phyloP scores from a whole-genome alignment of 92 coral and sea anemone genomes.

The Pocillopora grandis region DNA sequence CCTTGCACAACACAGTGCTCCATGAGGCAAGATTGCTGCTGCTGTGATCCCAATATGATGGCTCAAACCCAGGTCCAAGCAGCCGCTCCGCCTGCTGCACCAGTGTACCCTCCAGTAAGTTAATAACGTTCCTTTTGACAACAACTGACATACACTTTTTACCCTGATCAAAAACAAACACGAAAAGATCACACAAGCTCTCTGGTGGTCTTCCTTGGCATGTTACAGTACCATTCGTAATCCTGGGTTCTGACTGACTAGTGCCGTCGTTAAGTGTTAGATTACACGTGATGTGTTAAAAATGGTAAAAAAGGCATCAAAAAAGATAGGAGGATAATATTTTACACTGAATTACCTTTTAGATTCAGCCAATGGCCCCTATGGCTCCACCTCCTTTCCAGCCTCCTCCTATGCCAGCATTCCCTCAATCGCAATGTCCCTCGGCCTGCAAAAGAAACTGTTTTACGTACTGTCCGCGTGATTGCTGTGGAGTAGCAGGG shows the following conservation, averaged over 20 bases:
- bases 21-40: constrained; percentile 77
- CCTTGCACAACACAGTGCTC: constrained; percentile 70
- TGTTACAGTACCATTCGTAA: no score
- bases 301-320: no score
- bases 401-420: constrained; percentile 43
- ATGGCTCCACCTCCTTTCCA: constrained; percentile 36
- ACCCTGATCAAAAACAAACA: neutral
- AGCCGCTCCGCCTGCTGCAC: constrained; percentile 3
- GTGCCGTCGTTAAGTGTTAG: no score
- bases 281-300: no score
- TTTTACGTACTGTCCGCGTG: constrained; percentile 76
- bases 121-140: neutral
- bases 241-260: no score
- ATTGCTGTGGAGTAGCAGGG: constrained; percentile 76
- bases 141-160: neutral
- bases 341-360: no score
- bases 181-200: no score
- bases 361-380: constrained; percentile 13
- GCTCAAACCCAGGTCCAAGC: constrained; percentile 28
- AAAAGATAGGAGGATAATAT: no score
- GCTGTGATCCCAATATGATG: constrained; percentile 64
- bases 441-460: constrained; percentile 70
- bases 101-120: constrained; percentile 35
- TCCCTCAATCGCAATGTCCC: constrained; percentile 61
- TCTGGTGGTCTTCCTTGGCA: neutral